Evolutionary conservation across 1,140 invertebrate genomes (phyloP), one percentile per base, ranked within the genome.

Genomic region (Xylocopa sonorina): DNA sequence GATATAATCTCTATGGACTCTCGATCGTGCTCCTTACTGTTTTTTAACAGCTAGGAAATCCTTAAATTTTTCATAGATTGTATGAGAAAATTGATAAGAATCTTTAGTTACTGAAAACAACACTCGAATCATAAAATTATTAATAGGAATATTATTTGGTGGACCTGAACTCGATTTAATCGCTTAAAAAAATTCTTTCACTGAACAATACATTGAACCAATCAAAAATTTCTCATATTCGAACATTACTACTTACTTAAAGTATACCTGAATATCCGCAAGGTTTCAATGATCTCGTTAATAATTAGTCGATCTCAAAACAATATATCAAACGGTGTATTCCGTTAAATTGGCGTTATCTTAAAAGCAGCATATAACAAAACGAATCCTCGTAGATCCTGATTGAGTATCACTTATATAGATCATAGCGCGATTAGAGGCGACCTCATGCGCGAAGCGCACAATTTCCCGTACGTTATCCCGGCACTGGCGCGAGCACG

Each of bases 401-500:
- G 64, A 60, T 71, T 18, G 27, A 32, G 46, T 60, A 29, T 2
- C 16, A 16, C n/a, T n/a, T n/a, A n/a, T n/a, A 27, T 62, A 62
- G 68, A 71, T 57, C 16, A 57, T 7, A 29, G n/a, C 29, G 68
- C 68, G 76, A 78, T 78, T 46, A 73, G 68, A 63, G 41, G 46
- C n/a, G 34, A 32, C 14, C 41, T 58, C 51, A 55, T n/a, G 38
- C 21, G 16, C 58, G 10, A 16, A 43, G 16, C 50, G 50, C 41
- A 34, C 32, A 55, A 80, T 74, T 80, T 80, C 76, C 66, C 67
- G 60, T 63, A 62, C 67, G 67, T 51, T 73, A 77, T 85, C 72
- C 78, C 83, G 67, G 64, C 48, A 75, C 57, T 24, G 46, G 78
- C 60, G 77, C 68, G 60, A n/a, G 34, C 58, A 66, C 75, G 76